These are phyloP conservation scores for Microtus richardsoni DNA, from an alignment of 2,113 vertebrate species.

Conservation along the genomic window DNA sequence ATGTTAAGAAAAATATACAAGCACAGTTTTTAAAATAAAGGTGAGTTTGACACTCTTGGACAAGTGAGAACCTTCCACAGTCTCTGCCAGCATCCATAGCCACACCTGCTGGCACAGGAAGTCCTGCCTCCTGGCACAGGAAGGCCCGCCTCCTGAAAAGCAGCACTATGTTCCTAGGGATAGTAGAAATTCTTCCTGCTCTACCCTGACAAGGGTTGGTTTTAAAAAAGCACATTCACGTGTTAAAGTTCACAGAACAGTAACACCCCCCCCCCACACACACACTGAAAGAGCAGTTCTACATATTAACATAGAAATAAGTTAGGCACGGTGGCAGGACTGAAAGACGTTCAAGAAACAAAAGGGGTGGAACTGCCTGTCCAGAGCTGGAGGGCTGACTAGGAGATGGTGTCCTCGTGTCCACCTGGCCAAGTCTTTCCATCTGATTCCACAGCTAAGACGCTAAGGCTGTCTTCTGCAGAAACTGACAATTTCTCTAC, in stretches of 20 bases:
- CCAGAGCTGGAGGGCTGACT: neutral
- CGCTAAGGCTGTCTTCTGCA: neutral
- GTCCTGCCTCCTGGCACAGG: neutral
- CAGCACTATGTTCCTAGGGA: neutral
- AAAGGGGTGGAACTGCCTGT: neutral
- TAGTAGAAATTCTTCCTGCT: neutral
- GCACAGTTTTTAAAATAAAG: constrained; percentile 8
- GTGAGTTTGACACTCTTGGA: neutral
- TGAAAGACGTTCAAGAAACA: neutral
- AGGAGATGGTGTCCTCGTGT: neutral
- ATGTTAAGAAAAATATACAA: neutral
- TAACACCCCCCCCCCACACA: neutral
- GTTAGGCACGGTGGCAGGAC: neutral
- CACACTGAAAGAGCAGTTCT: neutral
- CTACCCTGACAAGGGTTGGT: no score
- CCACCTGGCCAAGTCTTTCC: neutral
- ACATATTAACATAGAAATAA: neutral
- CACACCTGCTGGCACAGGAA: neutral
- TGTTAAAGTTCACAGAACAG: neutral
- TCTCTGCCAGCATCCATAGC: neutral
- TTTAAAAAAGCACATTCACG: neutral
- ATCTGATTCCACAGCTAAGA: neutral
- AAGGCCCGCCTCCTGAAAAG: neutral
- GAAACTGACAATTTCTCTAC: neutral
- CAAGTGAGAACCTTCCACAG: neutral